Percentiles rank a stretch among this genome's conserved stretches.
Conservation (phyloP, 2,797 vertebrate genomes). For the Amazona ochrocephala region DNA sequence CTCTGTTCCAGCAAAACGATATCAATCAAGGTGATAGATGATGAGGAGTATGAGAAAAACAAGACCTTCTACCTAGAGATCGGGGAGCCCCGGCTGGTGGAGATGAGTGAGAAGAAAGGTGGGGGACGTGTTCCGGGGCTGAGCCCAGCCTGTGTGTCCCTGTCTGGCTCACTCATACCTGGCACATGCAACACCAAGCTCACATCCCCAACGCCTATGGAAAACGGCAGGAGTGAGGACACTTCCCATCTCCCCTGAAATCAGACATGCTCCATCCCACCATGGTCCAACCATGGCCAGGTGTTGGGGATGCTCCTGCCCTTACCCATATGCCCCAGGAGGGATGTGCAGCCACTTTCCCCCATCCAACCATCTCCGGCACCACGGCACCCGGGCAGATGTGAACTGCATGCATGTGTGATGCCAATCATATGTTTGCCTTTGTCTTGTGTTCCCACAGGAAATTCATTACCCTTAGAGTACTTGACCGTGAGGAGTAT, state of each 20-base stretch:
- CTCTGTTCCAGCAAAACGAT: conserved; percentile 93
- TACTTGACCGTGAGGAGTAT: conserved; percentile 94
- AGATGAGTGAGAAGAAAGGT: conserved; percentile 99
- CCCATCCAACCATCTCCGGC: conserved; percentile 72
- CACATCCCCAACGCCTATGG: conserved; percentile 73
- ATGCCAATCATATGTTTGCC: conserved; percentile 86
- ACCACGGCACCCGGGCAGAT: conserved; percentile 63
- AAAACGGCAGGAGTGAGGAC: conserved; percentile 67
- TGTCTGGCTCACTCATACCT: conserved; percentile 78
- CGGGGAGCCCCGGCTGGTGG: conserved; percentile 91
- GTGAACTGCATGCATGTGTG: conserved; percentile 79
- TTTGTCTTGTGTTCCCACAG: conserved; percentile 95
- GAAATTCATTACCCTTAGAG: conserved; percentile 92
- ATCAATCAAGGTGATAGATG: conserved; percentile 96
- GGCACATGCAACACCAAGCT: conserved; percentile 73
- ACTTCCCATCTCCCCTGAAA: neutral
- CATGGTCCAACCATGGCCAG: fast-evolving
- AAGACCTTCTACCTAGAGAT: conserved; percentile 98
- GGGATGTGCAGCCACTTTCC: conserved; percentile 70
- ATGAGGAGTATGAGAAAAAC: conserved; percentile 99
- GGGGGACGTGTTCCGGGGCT: conserved; percentile 79
- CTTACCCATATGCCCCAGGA: neutral
- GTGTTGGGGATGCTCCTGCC: conserved; percentile 12
- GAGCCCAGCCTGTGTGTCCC: conserved; percentile 75
- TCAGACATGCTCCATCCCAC: neutral